These are phyloP conservation scores for Formica selysi DNA, from an alignment of 1,140 invertebrate genomes.

Conservation along the genomic window DNA sequence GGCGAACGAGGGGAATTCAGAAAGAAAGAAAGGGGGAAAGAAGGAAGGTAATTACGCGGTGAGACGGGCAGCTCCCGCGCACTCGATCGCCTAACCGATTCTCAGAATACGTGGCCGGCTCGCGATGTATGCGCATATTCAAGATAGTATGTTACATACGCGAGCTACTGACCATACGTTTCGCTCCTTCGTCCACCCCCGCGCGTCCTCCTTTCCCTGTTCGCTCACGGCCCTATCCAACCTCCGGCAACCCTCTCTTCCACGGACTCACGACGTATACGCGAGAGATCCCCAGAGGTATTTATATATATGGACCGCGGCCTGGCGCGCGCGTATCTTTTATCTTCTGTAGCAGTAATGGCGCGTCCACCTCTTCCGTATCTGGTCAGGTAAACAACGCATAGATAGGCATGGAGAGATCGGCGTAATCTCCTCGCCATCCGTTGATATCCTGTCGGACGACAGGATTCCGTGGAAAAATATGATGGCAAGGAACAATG, in stretches of 20 bases:
- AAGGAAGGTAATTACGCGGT: constrained; percentile 83
- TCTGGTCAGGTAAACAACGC: constrained; percentile 71
- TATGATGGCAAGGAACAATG: not conserved
- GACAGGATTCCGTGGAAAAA: constrained; percentile 26
- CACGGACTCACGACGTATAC: constrained; percentile 76
- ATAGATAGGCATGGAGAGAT: constrained; percentile 76
- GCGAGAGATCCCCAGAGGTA: constrained; percentile 83
- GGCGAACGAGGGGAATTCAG: constrained; percentile 40
- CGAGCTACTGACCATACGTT: constrained; percentile 82
- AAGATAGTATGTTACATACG: constrained; percentile 86
- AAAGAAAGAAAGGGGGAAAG: constrained; percentile 76
- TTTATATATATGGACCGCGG: constrained; percentile 85
- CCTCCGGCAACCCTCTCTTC: constrained; percentile 70
- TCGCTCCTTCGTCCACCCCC: constrained; percentile 71
- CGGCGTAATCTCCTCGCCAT: constrained; percentile 57
- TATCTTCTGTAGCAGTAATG: constrained; percentile 81
- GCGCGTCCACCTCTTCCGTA: constrained; percentile 75
- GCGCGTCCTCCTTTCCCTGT: constrained; percentile 56
- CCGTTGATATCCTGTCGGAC: constrained; percentile 42
- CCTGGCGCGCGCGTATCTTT: constrained; percentile 79
- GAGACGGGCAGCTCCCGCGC: constrained; percentile 84
- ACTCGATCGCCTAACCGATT: constrained; percentile 83
- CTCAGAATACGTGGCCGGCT: constrained; percentile 82
- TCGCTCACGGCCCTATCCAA: constrained; percentile 36
- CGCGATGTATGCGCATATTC: constrained; percentile 86